phyloP scores from a whole-genome alignment of 2,888 invertebrate species.

The Elmis aenea region DNA sequence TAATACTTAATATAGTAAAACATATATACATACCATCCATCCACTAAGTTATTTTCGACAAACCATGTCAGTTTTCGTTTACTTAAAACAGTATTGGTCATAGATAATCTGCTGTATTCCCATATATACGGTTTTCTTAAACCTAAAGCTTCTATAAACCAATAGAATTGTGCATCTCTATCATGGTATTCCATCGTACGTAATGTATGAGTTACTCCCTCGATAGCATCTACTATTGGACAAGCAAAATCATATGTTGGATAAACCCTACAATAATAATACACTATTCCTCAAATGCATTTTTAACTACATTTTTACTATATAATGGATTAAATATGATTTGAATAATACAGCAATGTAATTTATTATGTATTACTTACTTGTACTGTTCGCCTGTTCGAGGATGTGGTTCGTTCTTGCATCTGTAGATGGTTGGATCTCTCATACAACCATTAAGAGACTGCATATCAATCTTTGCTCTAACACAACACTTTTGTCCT shows the following conservation, averaged over 20 bases:
- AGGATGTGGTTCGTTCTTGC: constrained; percentile 93
- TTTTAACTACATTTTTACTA: too few relatives aligned
- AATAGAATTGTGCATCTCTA: constrained; percentile 95
- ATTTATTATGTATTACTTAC: constrained; percentile 48
- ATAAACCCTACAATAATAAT: constrained; percentile 70
- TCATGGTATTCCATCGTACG: constrained; percentile 99
- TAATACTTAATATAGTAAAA: constrained; percentile 4
- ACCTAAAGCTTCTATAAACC: constrained; percentile 86
- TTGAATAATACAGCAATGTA: too few relatives aligned
- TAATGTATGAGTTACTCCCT: constrained; percentile 95
- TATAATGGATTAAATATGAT: too few relatives aligned
- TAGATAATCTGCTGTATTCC: constrained; percentile 94
- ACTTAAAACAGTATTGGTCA: constrained; percentile 97
- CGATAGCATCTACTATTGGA: constrained; percentile 96
- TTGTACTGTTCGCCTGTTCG: constrained; percentile 92
- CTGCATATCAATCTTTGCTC: constrained; percentile 96
- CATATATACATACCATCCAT: constrained; percentile 74
- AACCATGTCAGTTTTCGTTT: constrained; percentile 98
- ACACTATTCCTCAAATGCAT: too few relatives aligned
- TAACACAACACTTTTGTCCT: constrained; percentile 88
- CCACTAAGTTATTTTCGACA: constrained; percentile 88
- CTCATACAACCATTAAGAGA: constrained; percentile 94
- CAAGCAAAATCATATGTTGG: constrained; percentile 99
- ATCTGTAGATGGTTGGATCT: constrained; percentile 97
- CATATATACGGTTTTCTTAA: constrained; percentile 90